Conservation (phyloP, 2,888 invertebrate species). For the Prosopocoilus inquinatus region DNA sequence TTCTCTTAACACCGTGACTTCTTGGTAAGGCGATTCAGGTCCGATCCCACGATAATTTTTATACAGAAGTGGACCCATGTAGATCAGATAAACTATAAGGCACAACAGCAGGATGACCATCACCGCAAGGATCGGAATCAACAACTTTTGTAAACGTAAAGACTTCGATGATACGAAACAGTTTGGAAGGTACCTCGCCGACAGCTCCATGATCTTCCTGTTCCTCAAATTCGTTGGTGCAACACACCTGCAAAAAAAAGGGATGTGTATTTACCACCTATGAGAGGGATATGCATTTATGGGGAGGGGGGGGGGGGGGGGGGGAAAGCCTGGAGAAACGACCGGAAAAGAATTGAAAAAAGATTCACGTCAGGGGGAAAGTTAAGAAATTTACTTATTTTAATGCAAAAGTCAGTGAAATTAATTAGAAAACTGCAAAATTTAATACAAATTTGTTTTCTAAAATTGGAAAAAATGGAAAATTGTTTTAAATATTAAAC, state of each 20-base stretch:
- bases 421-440: no score
- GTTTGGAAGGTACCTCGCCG: constrained; percentile 35
- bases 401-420: no score
- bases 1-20: constrained; percentile 19
- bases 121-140: constrained; percentile 38
- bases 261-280: not conserved
- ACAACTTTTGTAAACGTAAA: constrained; percentile 36
- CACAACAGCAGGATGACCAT: constrained; percentile 36
- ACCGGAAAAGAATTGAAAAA: no score
- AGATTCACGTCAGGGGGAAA: no score
- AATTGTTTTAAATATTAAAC: no score
- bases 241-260: constrained; percentile 41
- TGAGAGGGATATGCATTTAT: no score
- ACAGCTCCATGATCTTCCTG: constrained; percentile 35
- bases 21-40: constrained; percentile 41
- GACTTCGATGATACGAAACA: constrained; percentile 37
- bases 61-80: constrained; percentile 31
- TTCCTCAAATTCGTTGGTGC: constrained; percentile 33
- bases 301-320: no score
- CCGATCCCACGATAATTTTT: constrained; percentile 31
- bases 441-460: no score
- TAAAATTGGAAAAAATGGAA: no score
- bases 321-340: no score
- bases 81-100: constrained; percentile 42
- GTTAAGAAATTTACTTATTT: no score